Evolutionary conservation across 2,797 vertebrate genomes (phyloP).

Genomic region (Gobionotothen gibberifrons): DNA sequence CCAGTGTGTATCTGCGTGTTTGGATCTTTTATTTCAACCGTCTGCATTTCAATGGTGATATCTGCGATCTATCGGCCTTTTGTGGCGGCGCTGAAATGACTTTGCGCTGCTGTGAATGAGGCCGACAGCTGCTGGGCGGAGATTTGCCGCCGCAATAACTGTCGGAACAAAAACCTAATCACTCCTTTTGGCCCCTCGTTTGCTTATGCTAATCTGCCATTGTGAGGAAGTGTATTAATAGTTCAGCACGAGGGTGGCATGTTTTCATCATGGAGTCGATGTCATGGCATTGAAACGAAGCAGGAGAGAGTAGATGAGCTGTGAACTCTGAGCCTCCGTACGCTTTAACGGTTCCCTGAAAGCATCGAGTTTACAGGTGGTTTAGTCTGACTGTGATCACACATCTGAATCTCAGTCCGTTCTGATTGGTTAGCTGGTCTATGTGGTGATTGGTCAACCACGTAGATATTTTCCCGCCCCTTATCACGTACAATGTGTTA

Average conservation of each 20-base stretch:
- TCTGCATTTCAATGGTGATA: conserved; percentile 54
- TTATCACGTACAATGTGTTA: no score
- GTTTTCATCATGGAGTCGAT: conserved; percentile 3
- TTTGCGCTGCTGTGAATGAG: conserved; percentile 49
- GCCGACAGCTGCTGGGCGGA: conserved; percentile 71
- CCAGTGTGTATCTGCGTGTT: conserved; percentile 48
- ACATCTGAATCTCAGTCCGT: not conserved
- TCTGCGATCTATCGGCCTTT: conserved; percentile 54
- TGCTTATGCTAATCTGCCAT: conserved; percentile 59
- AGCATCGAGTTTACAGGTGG: not conserved
- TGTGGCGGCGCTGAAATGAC: conserved; percentile 51
- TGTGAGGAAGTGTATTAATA: conserved; percentile 51
- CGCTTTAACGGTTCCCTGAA: not conserved
- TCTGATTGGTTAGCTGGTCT: no score
- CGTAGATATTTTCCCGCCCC: no score
- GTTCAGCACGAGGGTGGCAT: conserved; percentile 21
- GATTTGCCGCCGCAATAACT: conserved; percentile 54
- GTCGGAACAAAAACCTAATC: conserved; percentile 67
- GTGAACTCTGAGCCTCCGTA: conserved; percentile 4
- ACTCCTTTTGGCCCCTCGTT: conserved; percentile 56
- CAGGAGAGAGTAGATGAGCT: not conserved
- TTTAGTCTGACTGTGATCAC: not conserved
- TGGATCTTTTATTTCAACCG: conserved; percentile 66
- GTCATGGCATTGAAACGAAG: not conserved
- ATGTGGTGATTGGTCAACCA: no score